phyloP scores from a whole-genome alignment of 1,140 invertebrate genomes.

The Drosophila mauritiana region DNA sequence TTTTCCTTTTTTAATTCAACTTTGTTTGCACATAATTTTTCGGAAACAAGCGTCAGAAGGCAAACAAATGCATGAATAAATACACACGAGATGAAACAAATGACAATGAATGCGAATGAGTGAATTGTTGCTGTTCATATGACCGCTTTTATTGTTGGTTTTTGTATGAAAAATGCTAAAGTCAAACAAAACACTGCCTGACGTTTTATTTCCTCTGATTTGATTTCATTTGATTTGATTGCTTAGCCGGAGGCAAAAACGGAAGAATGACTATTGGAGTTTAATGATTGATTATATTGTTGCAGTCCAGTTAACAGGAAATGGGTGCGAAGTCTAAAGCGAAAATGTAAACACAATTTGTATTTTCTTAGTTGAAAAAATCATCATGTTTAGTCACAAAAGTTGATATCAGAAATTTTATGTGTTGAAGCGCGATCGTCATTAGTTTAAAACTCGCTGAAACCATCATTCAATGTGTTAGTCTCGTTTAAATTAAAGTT shows the following conservation, averaged over 20 bases:
- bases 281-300: slow-evolving; percentile 72
- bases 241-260: slow-evolving; percentile 14
- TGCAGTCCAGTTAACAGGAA: slow-evolving; percentile 33
- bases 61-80: slow-evolving; percentile 82
- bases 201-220: slow-evolving; percentile 58
- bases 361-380: not conserved
- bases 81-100: slow-evolving; percentile 50
- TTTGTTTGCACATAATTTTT: slow-evolving; percentile 82
- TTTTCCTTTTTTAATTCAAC: slow-evolving; percentile 69
- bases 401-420: too few species aligned
- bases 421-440: too few species aligned
- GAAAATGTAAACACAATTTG: not conserved
- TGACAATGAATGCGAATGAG: slow-evolving; percentile 72
- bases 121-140: slow-evolving; percentile 54
- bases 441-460: too few species aligned
- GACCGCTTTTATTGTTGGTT: slow-evolving; percentile 30
- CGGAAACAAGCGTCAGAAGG: slow-evolving; percentile 79
- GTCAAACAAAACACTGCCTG: slow-evolving; percentile 54
- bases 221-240: slow-evolving; percentile 46
- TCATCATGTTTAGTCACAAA: too few species aligned
- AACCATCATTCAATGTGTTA: not conserved
- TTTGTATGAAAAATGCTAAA: slow-evolving; percentile 68
- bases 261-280: slow-evolving; percentile 48
- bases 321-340: slow-evolving; percentile 16
- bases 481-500: not conserved